A percentile compares a stretch with the other conserved stretches of the same genome.
Evolutionary conservation across 2,113 vertebrate genomes (phyloP).

Genomic region (Brachionichthys hirsutus): DNA sequence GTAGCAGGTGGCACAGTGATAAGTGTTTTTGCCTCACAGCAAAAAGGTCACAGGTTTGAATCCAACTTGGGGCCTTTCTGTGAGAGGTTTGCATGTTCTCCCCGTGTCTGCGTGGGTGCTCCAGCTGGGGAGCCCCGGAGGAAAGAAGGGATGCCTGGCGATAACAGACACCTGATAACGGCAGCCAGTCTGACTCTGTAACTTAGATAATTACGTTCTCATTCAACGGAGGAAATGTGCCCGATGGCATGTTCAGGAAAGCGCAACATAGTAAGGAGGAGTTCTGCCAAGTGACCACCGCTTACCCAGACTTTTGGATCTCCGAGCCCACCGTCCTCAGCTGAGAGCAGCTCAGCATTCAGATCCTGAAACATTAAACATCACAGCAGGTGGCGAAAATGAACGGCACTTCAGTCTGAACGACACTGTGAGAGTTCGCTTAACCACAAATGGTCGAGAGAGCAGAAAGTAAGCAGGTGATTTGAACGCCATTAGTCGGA

Average conservation of each 20-base stretch:
- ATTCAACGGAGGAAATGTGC: conserved; percentile 39
- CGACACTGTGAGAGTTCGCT: conserved; percentile 12
- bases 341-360: conserved; percentile 13
- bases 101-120: no score
- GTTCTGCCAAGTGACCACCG: conserved; percentile 44
- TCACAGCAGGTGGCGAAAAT: conserved; percentile 30
- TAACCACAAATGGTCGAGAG: not conserved
- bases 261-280: conserved; percentile 24
- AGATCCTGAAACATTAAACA: not conserved
- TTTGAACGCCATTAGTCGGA: not conserved
- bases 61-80: no score
- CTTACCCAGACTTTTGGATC: conserved; percentile 35
- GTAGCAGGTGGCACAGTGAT: no score
- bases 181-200: conserved; percentile 43
- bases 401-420: conserved; percentile 15
- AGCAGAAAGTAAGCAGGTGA: not conserved
- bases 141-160: conserved; percentile 20
- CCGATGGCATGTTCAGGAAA: conserved; percentile 32
- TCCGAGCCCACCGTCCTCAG: conserved; percentile 7
- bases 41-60: no score
- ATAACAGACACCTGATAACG: conserved; percentile 60
- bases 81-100: no score
- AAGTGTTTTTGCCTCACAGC: no score
- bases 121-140: conserved; percentile 29
- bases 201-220: conserved; percentile 58